Percentiles rank a stretch among this genome's conserved stretches.
Conservation (phyloP, 2,113 vertebrate species). For the Scomber scombrus region DNA sequence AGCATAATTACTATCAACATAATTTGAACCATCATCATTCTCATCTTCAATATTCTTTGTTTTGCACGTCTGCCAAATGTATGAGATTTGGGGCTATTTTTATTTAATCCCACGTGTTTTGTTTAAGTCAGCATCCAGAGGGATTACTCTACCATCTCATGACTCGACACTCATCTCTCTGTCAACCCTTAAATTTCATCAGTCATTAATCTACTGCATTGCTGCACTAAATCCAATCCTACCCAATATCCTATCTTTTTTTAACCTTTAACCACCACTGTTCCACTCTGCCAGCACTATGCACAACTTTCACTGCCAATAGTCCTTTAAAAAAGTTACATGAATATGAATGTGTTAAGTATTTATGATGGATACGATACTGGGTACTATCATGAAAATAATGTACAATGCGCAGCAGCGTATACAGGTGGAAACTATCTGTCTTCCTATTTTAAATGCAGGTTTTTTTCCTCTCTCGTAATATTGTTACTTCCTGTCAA, state of each 20-base stretch:
- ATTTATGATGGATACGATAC: too few species aligned
- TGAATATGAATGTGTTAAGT: not conserved
- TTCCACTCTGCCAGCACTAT: not conserved
- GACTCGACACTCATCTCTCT: conserved; percentile 16
- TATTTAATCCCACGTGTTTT: conserved; percentile 33
- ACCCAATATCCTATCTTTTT: not conserved
- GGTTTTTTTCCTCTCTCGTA: too few species aligned
- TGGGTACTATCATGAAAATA: too few species aligned
- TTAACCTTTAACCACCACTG: not conserved
- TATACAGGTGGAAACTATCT: too few species aligned
- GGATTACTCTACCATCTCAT: conserved; percentile 25
- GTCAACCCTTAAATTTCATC: conserved; percentile 23
- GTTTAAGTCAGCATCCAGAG: conserved; percentile 24
- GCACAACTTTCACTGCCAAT: not conserved
- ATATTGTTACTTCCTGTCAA: not conserved
- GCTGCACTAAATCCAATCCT: conserved; percentile 19
- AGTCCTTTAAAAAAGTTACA: not conserved
- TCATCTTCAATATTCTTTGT: not conserved
- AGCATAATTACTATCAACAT: not conserved
- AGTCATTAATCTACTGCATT: conserved; percentile 33
- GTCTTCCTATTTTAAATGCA: too few species aligned
- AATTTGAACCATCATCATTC: conserved; percentile 1
- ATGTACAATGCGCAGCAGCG: too few species aligned
- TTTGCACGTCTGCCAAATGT: not conserved
- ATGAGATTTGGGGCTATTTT: not conserved